phyloP scores from a whole-genome alignment of 2,797 vertebrate genomes.

The Spondyliosoma cantharus region DNA sequence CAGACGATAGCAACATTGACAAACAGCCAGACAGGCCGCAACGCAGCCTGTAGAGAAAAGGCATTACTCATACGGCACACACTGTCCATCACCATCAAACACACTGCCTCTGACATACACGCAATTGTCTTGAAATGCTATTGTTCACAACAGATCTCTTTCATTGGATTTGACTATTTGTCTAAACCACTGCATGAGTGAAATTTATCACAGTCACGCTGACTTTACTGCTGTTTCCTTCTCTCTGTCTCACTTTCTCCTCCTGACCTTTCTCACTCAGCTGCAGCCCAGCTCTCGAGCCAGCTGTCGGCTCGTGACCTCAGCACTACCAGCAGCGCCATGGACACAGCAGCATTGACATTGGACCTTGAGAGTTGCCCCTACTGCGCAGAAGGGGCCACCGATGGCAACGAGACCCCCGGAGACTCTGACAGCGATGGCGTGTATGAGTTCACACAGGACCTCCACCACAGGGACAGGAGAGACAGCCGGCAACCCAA shows the following conservation, averaged over 20 bases:
- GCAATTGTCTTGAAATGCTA: conserved; percentile 32
- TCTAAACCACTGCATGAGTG: conserved; percentile 26
- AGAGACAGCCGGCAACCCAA: conserved; percentile 85
- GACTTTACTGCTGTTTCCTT: conserved; percentile 6
- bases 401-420: conserved; percentile 85
- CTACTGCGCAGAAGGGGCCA: conserved; percentile 88
- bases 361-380: conserved; percentile 91
- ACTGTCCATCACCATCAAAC: conserved; percentile 26
- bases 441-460: conserved; percentile 93
- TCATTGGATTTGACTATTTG: conserved; percentile 43
- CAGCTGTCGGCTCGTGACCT: conserved; percentile 85
- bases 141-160: conserved; percentile 19
- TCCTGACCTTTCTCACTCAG: conserved; percentile 48
- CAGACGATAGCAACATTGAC: conserved; percentile 34
- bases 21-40: conserved; percentile 28
- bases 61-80: conserved; percentile 51
- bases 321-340: conserved; percentile 86
- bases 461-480: conserved; percentile 87
- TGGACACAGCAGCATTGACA: conserved; percentile 83
- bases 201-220: conserved; percentile 24
- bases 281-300: conserved; percentile 87
- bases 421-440: conserved; percentile 94
- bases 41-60: conserved; percentile 30
- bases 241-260: conserved; percentile 25
- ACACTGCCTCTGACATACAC: conserved; percentile 30